phyloP scores from a whole-genome alignment of 2,888 invertebrate species.

The Agelastica alni region DNA sequence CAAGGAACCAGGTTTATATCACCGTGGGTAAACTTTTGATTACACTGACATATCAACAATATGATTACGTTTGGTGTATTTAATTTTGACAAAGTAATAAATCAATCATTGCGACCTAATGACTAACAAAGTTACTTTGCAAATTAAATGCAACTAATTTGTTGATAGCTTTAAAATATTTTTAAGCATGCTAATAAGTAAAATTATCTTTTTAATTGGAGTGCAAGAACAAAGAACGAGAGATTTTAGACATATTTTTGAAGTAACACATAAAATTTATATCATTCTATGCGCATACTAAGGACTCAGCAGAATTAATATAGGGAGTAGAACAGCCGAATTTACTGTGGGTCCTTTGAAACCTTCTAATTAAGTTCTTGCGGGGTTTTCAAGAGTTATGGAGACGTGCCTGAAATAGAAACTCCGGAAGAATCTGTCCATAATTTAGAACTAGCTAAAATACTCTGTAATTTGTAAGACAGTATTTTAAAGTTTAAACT shows the following conservation, averaged over 20 bases:
- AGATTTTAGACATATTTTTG: slow-evolving; percentile 20
- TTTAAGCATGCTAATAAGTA: no score
- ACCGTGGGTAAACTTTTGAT: no score
- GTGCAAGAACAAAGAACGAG: slow-evolving; percentile 15
- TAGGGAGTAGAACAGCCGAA: slow-evolving; percentile 15
- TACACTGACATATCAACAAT: no score
- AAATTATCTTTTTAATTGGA: no score
- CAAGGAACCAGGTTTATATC: no score
- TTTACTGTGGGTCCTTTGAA: slow-evolving; percentile 23
- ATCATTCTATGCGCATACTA: slow-evolving; percentile 22
- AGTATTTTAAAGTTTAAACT: not conserved
- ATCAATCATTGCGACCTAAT: no score
- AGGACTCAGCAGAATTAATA: slow-evolving; percentile 20
- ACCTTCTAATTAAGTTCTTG: slow-evolving; percentile 25
- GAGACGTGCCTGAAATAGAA: slow-evolving; percentile 18
- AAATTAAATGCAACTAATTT: no score
- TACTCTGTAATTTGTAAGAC: slow-evolving; percentile 6
- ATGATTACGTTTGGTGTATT: no score
- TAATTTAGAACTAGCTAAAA: slow-evolving; percentile 16
- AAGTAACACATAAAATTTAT: slow-evolving; percentile 22
- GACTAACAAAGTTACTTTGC: no score
- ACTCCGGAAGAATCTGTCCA: slow-evolving; percentile 21
- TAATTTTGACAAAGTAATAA: no score
- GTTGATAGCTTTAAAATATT: no score
- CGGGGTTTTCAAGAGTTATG: slow-evolving; percentile 23